phyloP scores from a whole-genome alignment of 1,140 invertebrate genomes.

The Phenacoccus solenopsis region DNA sequence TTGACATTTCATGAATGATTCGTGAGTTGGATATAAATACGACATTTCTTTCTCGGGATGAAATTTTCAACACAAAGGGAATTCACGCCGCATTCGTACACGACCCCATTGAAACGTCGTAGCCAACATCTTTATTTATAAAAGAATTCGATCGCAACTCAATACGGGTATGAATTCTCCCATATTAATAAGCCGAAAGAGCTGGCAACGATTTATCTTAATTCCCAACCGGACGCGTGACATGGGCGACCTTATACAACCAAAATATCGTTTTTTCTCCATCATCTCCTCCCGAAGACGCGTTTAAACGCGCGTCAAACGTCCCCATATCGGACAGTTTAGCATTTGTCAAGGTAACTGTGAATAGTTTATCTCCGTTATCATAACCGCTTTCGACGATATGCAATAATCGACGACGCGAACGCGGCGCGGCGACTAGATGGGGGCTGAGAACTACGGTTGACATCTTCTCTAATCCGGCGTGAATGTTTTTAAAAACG shows the following conservation, averaged over 20 bases:
- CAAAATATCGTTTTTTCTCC: not conserved
- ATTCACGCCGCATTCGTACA: too few species aligned
- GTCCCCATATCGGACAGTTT: not conserved
- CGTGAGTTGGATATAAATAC: too few species aligned
- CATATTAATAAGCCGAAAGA: too few species aligned
- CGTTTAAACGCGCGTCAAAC: too few species aligned
- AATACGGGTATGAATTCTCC: not conserved
- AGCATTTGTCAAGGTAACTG: not conserved
- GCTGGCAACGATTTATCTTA: not conserved
- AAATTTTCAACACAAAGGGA: too few species aligned
- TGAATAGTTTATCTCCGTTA: not conserved
- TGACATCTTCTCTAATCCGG: slow-evolving; percentile 15
- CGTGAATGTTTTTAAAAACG: slow-evolving; percentile 16
- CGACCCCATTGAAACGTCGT: too few species aligned
- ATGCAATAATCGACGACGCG: not conserved
- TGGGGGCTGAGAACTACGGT: not conserved
- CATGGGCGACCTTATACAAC: not conserved
- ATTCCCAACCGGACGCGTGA: not conserved
- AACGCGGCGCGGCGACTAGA: not conserved
- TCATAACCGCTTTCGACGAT: not conserved
- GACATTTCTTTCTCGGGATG: too few species aligned
- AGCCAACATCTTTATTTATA: too few species aligned
- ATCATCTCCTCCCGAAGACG: too few species aligned
- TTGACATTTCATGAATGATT: too few species aligned
- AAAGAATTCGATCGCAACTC: too few species aligned